Percentiles rank a stretch among this genome's conserved stretches.
Conservation (phyloP, 2,113 vertebrate species). For the Cercocebus atys region DNA sequence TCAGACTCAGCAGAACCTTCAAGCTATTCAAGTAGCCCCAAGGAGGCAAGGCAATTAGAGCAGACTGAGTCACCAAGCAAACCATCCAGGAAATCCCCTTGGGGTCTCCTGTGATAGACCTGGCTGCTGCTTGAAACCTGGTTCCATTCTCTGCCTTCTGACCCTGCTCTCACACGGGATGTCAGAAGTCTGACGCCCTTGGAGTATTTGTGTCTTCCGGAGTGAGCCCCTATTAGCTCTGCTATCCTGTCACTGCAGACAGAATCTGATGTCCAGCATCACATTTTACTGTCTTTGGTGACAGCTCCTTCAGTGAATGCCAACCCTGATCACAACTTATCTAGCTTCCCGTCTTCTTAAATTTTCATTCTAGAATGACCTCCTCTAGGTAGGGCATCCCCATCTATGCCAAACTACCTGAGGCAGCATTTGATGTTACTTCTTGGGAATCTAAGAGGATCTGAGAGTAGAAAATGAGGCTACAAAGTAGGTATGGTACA, state of each 20-base stretch:
- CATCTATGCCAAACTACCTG: not conserved
- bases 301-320: not conserved
- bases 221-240: not conserved
- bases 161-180: not conserved
- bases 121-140: not conserved
- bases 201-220: not conserved
- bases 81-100: not conserved
- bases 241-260: too few relatives aligned
- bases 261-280: not conserved
- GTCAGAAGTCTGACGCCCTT: not conserved
- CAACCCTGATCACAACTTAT: not conserved
- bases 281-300: too few relatives aligned
- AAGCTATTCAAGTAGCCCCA: not conserved
- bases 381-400: not conserved
- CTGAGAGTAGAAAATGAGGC: not conserved
- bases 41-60: not conserved
- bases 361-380: not conserved
- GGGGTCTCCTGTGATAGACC: not conserved
- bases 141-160: not conserved
- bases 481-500: not conserved
- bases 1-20: not conserved
- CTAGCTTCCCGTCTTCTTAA: not conserved
- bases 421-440: not conserved
- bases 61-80: not conserved
- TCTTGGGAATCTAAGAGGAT: not conserved